Evolutionary conservation across 30 jellyfish, hydroid and myxozoan genomes (phyloP).

Genomic region (Hydractinia symbiolongicarpus): DNA sequence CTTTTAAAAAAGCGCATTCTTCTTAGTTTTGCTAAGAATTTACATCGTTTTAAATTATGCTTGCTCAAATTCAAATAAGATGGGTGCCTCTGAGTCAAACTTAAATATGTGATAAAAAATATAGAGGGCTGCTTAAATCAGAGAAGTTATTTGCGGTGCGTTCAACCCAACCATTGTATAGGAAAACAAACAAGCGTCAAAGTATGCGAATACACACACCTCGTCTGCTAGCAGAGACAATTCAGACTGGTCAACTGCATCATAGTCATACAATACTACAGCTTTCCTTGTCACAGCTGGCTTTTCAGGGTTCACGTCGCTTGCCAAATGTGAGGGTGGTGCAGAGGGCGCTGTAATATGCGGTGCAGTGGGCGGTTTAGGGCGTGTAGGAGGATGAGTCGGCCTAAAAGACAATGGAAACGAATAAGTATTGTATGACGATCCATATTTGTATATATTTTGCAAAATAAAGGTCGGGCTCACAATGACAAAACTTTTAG

Average conservation of each 20-base stretch:
- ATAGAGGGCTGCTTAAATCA: too few relatives aligned
- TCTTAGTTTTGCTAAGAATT: too few relatives aligned
- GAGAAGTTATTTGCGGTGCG: too few relatives aligned
- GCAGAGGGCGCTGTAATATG: slow-evolving; percentile 51
- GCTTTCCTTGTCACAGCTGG: slow-evolving; percentile 56
- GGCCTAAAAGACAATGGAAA: background rate
- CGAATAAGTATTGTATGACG: background rate
- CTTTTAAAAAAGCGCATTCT: too few relatives aligned
- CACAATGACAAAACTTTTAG: background rate
- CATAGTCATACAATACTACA: slow-evolving; percentile 81
- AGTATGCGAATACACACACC: slow-evolving; percentile 38
- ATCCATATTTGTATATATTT: background rate
- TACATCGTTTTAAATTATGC: too few relatives aligned
- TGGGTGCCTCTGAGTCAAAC: too few relatives aligned
- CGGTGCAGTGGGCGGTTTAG: slow-evolving; percentile 10
- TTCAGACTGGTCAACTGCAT: slow-evolving; percentile 74
- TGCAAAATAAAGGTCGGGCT: background rate
- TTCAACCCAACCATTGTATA: too few relatives aligned
- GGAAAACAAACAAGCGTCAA: too few relatives aligned
- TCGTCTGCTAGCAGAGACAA: slow-evolving; percentile 92
- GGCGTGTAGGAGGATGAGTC: slow-evolving; percentile 6
- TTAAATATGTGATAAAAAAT: too few relatives aligned
- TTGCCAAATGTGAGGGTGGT: slow-evolving; percentile 30
- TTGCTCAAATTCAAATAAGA: too few relatives aligned
- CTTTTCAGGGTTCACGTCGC: slow-evolving; percentile 26